Evolutionary conservation across 2,797 vertebrate genomes (phyloP), one percentile per base, ranked within the genome.

Genomic region (Chelidonichthys spinosus): DNA sequence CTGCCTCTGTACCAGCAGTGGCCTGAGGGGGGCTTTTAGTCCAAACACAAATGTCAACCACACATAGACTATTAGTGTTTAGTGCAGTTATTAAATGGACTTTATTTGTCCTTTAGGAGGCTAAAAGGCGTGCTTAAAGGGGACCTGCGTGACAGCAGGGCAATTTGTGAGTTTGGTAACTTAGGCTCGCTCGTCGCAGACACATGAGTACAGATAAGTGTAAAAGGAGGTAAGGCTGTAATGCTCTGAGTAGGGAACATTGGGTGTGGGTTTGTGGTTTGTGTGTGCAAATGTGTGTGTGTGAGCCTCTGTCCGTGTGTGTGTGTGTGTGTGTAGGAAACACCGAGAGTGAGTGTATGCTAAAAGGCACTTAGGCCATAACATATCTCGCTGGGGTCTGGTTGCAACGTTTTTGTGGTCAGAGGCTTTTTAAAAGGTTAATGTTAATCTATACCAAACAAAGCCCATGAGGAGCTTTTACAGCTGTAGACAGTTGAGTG

Each of bases 61-160:
- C 86, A 95, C 93, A 93, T 92, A 93, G 92, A 94, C 95, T 93
- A 95, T 95, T 95, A 95, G 94, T 93, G 93, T 95, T 95, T 94
- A 94, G 94, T 92, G 93, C 94, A 92, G 94, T 95, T 95, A 96
- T 95, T 96, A 96, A 95, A 95, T 94, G 90, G 93, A 94, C 95
- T 95, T 95, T 95, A 95, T 95, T 95, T 95, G 94, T 95, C 94
- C 95, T 95, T 95, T 94, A 94, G 94, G 92, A 95, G 93, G 92
- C 94, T 95, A 95, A 95, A 95, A 95, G 94, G 93, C 92, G 63
- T 87, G 91, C 92, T 94, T 94, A 94, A 94, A 94, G 90, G 91
- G 92, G 93, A 92, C 90, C 90, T 92, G 92, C 88, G 89, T 95
- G 94, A 95, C 94, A 94, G 90, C 93, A 83, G 88, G 89, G 90